These are phyloP conservation scores for Daboia siamensis DNA, from an alignment of 2,113 vertebrate genomes.

Conservation along the genomic window DNA sequence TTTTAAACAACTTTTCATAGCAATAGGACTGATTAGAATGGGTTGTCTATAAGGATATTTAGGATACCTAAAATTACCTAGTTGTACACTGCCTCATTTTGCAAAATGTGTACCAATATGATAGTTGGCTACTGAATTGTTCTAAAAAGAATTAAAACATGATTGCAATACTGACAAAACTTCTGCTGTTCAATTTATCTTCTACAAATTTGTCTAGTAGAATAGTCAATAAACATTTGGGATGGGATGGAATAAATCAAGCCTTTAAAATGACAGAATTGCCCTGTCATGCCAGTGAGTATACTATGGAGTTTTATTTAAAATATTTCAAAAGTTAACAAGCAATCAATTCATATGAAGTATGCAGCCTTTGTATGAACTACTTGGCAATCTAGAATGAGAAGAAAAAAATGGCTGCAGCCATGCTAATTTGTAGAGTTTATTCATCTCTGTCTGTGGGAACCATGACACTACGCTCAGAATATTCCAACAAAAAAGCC, in stretches of 20 bases:
- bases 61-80: not conserved
- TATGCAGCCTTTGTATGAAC: not conserved
- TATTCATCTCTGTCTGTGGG: too few relatives aligned
- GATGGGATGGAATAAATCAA: not conserved
- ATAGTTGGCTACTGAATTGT: not conserved
- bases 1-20: not conserved
- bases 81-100: not conserved
- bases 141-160: not conserved
- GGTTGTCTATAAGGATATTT: not conserved
- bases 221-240: not conserved
- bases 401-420: too few relatives aligned
- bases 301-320: not conserved
- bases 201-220: not conserved
- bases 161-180: not conserved
- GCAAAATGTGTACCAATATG: not conserved
- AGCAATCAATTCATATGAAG: not conserved
- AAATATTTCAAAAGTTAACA: not conserved
- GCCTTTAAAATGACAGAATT: not conserved
- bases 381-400: too few relatives aligned
- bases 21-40: not conserved
- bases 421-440: too few relatives aligned
- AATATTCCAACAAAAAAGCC: not conserved
- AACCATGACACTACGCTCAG: not conserved
- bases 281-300: not conserved
- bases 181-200: not conserved